These are phyloP conservation scores for Gymnopithys bicolor DNA, from an alignment of 2,797 vertebrate genomes.

Conservation along the genomic window DNA sequence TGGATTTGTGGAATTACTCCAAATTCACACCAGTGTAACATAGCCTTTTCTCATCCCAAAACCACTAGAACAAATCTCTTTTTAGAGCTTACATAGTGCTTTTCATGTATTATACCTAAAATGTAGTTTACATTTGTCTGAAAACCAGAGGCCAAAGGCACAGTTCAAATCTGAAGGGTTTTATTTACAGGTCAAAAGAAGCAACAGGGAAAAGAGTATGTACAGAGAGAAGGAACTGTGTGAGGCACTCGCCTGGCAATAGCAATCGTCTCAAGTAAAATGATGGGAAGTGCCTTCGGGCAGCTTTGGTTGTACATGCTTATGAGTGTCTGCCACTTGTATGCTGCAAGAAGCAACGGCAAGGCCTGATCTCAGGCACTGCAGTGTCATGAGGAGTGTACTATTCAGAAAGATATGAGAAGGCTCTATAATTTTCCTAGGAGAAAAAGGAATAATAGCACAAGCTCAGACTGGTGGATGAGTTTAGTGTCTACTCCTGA, in stretches of 20 bases:
- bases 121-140: not conserved
- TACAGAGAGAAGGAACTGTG: not conserved
- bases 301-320: not conserved
- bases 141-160: not conserved
- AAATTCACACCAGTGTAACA: not conserved
- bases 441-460: not conserved
- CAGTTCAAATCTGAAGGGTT: not conserved
- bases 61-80: not conserved
- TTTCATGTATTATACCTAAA: not conserved
- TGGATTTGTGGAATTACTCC: not conserved
- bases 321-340: not conserved
- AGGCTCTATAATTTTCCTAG: slow-evolving; percentile 10
- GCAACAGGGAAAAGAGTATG: not conserved
- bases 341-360: not conserved
- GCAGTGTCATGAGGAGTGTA: not conserved
- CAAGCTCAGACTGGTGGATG: not conserved
- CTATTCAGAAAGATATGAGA: not conserved
- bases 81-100: not conserved
- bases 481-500: slow-evolving; percentile 48
- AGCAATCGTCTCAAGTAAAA: not conserved
- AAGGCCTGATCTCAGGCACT: not conserved
- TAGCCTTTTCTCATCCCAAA: not conserved
- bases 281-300: not conserved
- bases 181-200: not conserved
- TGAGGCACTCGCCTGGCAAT: not conserved